These are phyloP conservation scores for Diprion similis DNA, from an alignment of 1,140 invertebrate species.

Conservation along the genomic window DNA sequence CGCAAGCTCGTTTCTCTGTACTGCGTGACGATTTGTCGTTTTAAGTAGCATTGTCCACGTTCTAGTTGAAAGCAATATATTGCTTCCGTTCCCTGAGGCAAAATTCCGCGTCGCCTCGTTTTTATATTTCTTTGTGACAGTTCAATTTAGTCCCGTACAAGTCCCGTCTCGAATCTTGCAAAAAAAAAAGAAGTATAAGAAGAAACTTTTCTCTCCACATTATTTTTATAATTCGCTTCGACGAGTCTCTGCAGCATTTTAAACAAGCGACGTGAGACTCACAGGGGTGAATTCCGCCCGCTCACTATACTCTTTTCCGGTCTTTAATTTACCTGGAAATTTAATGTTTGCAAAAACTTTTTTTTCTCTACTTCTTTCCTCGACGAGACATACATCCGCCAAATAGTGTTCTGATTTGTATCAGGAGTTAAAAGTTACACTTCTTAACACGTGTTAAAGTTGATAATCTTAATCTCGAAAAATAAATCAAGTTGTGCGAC, in stretches of 20 bases:
- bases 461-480: too few relatives aligned
- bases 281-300: not conserved
- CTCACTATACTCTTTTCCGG: not conserved
- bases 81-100: not conserved
- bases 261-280: not conserved
- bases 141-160: not conserved
- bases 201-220: not conserved
- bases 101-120: not conserved
- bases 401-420: slow-evolving; percentile 4
- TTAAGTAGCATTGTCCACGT: slow-evolving; percentile 3
- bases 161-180: not conserved
- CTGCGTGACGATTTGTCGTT: slow-evolving; percentile 1
- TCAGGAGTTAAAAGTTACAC: not conserved
- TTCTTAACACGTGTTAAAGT: too few relatives aligned
- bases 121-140: not conserved
- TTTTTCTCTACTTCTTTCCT: not conserved
- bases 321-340: not conserved
- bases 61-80: slow-evolving; percentile 6
- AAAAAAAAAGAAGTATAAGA: not conserved
- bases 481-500: too few relatives aligned
- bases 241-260: not conserved
- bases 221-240: not conserved
- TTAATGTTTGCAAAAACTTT: not conserved
- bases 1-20: not conserved
- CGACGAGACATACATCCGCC: not conserved